Evolutionary conservation across 2,113 vertebrate genomes (phyloP).

Genomic region (Dryoscopus gambensis): DNA sequence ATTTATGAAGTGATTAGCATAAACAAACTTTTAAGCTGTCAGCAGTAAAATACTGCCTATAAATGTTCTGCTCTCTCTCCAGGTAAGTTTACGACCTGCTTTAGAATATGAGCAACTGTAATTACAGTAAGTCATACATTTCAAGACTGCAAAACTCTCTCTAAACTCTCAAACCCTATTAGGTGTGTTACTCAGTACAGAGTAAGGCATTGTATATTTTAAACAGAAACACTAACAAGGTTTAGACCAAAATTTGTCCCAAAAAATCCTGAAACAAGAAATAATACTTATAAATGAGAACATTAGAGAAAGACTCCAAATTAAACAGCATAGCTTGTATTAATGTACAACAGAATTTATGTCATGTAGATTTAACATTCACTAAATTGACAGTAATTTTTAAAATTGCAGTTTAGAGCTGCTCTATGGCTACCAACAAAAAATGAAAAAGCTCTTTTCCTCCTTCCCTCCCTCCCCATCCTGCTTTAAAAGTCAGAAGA

Average conservation of each 20-base stretch:
- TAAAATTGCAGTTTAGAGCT: neutral
- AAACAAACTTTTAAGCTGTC: conserved; percentile 48
- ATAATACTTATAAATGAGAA: neutral
- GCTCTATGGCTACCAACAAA: neutral
- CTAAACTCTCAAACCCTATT: neutral
- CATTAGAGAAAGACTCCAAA: neutral
- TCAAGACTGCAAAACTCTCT: neutral
- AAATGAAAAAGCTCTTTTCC: conserved; percentile 36
- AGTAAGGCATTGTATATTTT: neutral
- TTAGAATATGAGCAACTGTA: conserved; percentile 8
- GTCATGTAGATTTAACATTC: neutral
- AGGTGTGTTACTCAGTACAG: neutral
- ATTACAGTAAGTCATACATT: conserved; percentile 32
- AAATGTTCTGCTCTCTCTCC: conserved; percentile 12
- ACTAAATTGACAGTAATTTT: neutral
- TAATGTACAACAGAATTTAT: neutral
- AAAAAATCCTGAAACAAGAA: neutral
- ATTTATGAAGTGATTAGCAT: conserved; percentile 48
- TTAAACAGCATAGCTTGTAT: neutral
- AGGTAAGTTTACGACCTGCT: conserved; percentile 40
- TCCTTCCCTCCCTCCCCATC: neutral
- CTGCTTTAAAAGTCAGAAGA: conserved; percentile 53
- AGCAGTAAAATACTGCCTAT: conserved; percentile 31
- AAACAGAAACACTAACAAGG: neutral
- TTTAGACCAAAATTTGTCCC: neutral